Base-by-base conservation (phyloP, 1,140 invertebrate genomes). In the Scaptomyza graminum region DNA sequence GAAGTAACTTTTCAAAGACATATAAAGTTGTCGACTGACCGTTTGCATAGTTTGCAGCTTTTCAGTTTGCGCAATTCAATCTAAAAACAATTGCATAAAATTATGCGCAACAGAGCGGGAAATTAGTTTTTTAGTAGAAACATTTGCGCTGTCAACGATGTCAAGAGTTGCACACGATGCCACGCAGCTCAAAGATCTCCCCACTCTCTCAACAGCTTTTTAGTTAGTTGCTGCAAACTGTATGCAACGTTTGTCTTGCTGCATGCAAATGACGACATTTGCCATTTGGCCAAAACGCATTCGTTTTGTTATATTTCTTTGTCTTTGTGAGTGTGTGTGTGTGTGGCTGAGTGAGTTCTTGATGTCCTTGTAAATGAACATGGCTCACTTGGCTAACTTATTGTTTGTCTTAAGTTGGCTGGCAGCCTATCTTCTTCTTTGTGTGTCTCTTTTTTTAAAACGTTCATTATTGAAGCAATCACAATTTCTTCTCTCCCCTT, bases 81-180 rank as follows among this genome's bases (percentile, higher is more conserved):
- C 61, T 54, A 76, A 87, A 34, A 78, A 85, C 82, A 85, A 85
- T 87, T 85, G 82, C 82, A 87, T 85, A 78, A 78, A 82, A 85
- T 85, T 82, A 87, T 85, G 82, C 54, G 67, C 78, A 87, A 55
- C 82, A 78, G 74, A 66, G 78, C 74, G 82, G 68, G 74, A 85
- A 85, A 85, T 85, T 87, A 87, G 78, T 85, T 85, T 85, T 80
- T 78, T 81, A 85, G 74, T 78, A 52, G 68, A 62, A 72, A 67
- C 59, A 59, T 78, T 74, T 49, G 63, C 47, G 46, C 52, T 22
- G 66, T 70, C 61, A 65, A 56, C 55, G 51, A 31, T 62, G 73
- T 61, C 73, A 71, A 72, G 68, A 68, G 64, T 67, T 16, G 52
- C 25, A 34, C 44, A 47, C 28, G 25, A 31, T 46, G 63, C n/a